Conservation (phyloP, 1,140 invertebrate species). For the Ips nitidus region DNA sequence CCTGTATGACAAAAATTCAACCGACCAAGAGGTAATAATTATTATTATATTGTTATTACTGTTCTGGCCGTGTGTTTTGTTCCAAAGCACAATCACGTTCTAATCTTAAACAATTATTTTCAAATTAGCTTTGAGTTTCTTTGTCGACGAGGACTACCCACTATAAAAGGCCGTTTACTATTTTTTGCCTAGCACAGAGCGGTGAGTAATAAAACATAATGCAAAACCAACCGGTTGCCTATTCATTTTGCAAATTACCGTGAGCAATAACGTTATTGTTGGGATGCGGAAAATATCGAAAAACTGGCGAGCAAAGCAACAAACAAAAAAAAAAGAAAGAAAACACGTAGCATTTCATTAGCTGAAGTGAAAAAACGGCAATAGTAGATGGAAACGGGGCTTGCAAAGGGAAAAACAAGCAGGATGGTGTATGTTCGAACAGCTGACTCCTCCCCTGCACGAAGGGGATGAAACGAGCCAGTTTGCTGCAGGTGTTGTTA, state of each 20-base stretch:
- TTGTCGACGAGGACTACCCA: no score
- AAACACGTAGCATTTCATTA: constrained; percentile 15
- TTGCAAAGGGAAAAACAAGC: neutral
- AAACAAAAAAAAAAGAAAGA: constrained; percentile 1
- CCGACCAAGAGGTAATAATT: no score
- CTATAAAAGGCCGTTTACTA: no score
- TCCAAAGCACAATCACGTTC: no score
- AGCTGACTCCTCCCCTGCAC: constrained; percentile 10
- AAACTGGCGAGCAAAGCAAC: neutral
- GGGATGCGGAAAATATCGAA: constrained; percentile 8
- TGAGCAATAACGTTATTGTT: constrained; percentile 11
- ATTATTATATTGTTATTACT: no score
- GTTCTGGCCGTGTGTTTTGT: no score
- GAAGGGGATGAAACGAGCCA: constrained; percentile 11
- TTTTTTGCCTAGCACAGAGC: no score
- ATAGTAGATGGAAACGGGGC: constrained; percentile 4
- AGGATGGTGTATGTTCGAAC: constrained; percentile 11
- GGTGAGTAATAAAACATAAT: no score
- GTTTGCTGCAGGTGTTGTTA: constrained; percentile 15
- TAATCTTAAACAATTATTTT: no score
- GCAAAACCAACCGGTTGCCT: neutral
- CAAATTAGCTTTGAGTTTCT: no score
- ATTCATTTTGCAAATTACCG: neutral
- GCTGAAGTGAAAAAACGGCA: constrained; percentile 11
- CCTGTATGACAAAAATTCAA: no score